These are phyloP conservation scores for Marasmarcha lunaedactyla DNA, from an alignment of 2,888 invertebrate species.

Conservation along the genomic window DNA sequence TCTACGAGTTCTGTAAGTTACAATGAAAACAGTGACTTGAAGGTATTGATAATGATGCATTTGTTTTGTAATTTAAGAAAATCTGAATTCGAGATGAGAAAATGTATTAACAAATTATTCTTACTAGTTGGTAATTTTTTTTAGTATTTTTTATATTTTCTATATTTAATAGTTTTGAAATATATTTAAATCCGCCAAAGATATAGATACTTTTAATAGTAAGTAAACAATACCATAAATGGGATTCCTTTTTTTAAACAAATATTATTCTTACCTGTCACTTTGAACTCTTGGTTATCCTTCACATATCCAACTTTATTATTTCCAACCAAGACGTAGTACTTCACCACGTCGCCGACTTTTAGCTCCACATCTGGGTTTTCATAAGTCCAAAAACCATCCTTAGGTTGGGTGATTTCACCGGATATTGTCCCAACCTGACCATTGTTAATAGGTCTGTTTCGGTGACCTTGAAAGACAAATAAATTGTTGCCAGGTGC, in stretches of 20 bases:
- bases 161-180: too few relatives aligned
- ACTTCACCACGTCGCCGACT: conserved; percentile 68
- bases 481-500: conserved; percentile 63
- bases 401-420: conserved; percentile 42
- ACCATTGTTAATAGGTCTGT: conserved; percentile 51
- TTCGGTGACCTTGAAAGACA: conserved; percentile 75
- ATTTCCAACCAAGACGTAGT: conserved; percentile 72
- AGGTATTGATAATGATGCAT: too few relatives aligned
- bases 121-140: too few relatives aligned
- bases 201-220: not conserved
- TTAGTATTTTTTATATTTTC: too few relatives aligned
- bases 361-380: conserved; percentile 48
- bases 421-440: conserved; percentile 65
- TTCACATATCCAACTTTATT: conserved; percentile 52
- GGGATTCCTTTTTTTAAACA: too few relatives aligned
- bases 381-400: conserved; percentile 65
- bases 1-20: too few relatives aligned
- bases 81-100: too few relatives aligned
- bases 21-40: not conserved
- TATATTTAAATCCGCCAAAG: too few relatives aligned
- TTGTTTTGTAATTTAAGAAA: too few relatives aligned
- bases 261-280: conserved; percentile 53
- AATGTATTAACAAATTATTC: too few relatives aligned
- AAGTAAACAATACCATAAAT: too few relatives aligned
- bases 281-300: conserved; percentile 41